phyloP scores from a whole-genome alignment of 1,140 invertebrate species.

The Meloidogyne chitwoodi region DNA sequence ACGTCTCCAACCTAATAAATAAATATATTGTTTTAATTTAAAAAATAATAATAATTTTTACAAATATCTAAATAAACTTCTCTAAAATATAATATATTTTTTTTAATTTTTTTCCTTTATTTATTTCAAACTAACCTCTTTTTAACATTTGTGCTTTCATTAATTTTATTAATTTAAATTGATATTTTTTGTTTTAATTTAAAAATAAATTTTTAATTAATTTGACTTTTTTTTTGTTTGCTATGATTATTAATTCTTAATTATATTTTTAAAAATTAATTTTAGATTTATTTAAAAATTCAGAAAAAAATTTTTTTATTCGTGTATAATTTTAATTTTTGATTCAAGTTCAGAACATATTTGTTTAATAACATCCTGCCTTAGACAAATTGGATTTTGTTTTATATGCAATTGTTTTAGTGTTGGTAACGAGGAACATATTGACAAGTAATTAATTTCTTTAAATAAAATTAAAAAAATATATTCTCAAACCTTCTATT shows the following conservation, averaged over 20 bases:
- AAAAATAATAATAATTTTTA: too few relatives aligned
- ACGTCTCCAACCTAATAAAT: too few relatives aligned
- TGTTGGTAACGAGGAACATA: conserved; percentile 26
- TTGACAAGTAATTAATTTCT: conserved; percentile 35
- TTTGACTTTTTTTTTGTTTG: not conserved
- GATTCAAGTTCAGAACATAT: not conserved
- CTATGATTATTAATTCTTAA: too few relatives aligned
- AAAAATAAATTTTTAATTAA: not conserved
- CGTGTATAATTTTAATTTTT: conserved; percentile 10
- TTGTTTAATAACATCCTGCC: not conserved
- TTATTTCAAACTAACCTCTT: not conserved
- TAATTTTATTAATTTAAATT: not conserved
- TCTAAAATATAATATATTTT: not conserved
- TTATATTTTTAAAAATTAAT: not conserved
- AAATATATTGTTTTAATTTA: too few relatives aligned
- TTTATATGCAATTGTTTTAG: conserved; percentile 37
- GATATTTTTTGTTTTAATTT: not conserved
- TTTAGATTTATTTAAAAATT: not conserved
- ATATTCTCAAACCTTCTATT: conserved; percentile 31
- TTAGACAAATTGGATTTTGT: conserved; percentile 26
- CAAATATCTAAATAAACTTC: too few relatives aligned
- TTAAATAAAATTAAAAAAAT: conserved; percentile 15
- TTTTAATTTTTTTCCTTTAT: not conserved
- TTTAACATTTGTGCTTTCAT: not conserved
- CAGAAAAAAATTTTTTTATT: conserved; percentile 1